These are phyloP conservation scores for Microcebus tavaratra DNA, from an alignment of 2,113 vertebrate genomes.

Conservation along the genomic window DNA sequence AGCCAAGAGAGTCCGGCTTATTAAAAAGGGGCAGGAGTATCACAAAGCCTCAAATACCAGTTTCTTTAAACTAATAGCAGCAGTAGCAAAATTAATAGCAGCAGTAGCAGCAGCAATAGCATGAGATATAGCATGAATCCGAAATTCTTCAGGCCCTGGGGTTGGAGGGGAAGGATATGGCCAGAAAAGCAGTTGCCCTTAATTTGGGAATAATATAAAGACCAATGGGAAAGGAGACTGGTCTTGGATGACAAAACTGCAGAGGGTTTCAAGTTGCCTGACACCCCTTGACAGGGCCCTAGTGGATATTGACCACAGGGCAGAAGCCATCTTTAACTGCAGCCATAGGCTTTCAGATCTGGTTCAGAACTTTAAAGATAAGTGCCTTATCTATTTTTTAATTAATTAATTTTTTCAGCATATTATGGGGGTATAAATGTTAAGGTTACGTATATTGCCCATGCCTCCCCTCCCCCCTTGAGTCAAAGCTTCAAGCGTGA, in stretches of 20 bases:
- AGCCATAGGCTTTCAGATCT: not conserved
- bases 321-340: not conserved
- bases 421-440: too few relatives aligned
- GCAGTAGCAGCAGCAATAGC: not conserved
- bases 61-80: not conserved
- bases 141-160: not conserved
- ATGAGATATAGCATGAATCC: not conserved
- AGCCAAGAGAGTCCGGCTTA: not conserved
- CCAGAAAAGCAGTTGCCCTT: not conserved
- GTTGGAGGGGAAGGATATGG: not conserved
- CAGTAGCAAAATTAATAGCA: not conserved
- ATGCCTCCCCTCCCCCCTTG: too few relatives aligned
- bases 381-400: too few relatives aligned
- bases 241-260: not conserved
- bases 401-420: too few relatives aligned
- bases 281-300: not conserved
- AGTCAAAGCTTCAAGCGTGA: too few relatives aligned
- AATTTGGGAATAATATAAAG: not conserved
- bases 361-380: too few relatives aligned
- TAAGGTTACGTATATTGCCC: too few relatives aligned
- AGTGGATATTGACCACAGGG: not conserved
- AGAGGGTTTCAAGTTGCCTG: not conserved
- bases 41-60: not conserved
- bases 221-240: not conserved
- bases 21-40: not conserved